Evolutionary conservation across 2,797 vertebrate species (phyloP), one percentile per base, ranked within the genome.

Genomic region (Syndactyla subalaris): DNA sequence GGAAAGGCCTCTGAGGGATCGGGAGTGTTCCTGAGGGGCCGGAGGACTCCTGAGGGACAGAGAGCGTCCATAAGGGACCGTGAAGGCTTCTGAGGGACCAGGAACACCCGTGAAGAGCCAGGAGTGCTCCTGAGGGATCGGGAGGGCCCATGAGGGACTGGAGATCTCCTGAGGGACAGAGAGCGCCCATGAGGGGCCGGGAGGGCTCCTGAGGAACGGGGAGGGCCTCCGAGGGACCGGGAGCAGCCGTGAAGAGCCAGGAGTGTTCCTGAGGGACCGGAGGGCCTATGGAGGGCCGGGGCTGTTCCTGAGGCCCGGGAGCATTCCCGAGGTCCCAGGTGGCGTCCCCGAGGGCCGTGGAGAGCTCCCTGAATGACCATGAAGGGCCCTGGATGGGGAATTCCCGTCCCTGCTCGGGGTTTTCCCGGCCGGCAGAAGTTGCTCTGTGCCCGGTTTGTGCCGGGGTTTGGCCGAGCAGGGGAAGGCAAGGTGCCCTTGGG

Each of bases 331-430:
- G 36, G 11, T 22, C 27, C 59, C 38, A 15, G 41, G 5, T 7
- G 5, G 29, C 7, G 14, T 38, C 39, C 8, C 22, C 38, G 26
- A n/a, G 7, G 21, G 3, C 41, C 30, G 21, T 45, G 43, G 19
- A 22, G 38, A 10, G 32, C 11, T 46, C 32, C 6, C 48, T 22
- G 9, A 27, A 15, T 26, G 21, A 3, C 26, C 26, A 7, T 46
- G 14, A 39, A 21, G 10, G 23, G 46, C 39, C 30, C 21, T 11
- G 21, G 10, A 0, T 9, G 18, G 30, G 8, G 20, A 24, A 39
- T 19, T 30, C 2, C 14, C 6, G 16, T 13, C 29, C 27, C 5
- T 48, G 6, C 7, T 32, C 41, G 1, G 21, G 13, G 1, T 48
- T 70, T 48, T 34, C 48, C 84, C 34, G 10, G 29, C 19, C 15